Base-by-base conservation (phyloP, 2,113 vertebrate species). In the Naja naja region DNA sequence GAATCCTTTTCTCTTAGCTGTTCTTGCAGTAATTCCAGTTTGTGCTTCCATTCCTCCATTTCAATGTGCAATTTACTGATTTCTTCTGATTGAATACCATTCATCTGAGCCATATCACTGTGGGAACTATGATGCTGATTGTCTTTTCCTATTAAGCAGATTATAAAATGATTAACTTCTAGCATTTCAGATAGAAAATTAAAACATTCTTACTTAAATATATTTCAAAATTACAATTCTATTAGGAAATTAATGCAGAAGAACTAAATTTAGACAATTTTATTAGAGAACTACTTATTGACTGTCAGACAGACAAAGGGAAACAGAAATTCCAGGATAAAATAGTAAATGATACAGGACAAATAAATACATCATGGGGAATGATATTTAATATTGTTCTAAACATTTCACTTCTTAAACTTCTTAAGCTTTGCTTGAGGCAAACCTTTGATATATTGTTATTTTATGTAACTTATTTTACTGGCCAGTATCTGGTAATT, bases 11-110 rank as follows among this genome's bases (percentile, higher is more conserved):
- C 98, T 11, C 94, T 18, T 39, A 99, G 97, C 39, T 99, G 98
- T 87, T 97, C 97, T 95, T 98, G 98, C 90, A 99, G 97, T 92
- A 97, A 91, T 3, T 98, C 95, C 89, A 98, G 98, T 92, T 98
- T 98, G 93, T 92, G 98, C 91, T 97, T 98, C 95, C 99, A 97
- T 91, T 99, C 98, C 94, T 99, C 98, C 93, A 99, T 1, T 93
- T 99, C 98, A 93, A 98, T 98, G 93, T 94, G 96, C 85, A 99
- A 96, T 88, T 98, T 98, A 86, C 97, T 95, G 16, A 98, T 95
- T 96, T 99, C 99, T 95, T 99, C 99, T 1, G 97, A 95, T 96
- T 99, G 99, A 93, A 99, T 94, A 8, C 99, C 99, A 12, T 99
- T 99, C 95, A 99, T 92, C 89, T 99, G 99, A 39, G 98, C 93